These are phyloP conservation scores for Labeo catla DNA, from an alignment of 2,113 vertebrate species.

Conservation along the genomic window DNA sequence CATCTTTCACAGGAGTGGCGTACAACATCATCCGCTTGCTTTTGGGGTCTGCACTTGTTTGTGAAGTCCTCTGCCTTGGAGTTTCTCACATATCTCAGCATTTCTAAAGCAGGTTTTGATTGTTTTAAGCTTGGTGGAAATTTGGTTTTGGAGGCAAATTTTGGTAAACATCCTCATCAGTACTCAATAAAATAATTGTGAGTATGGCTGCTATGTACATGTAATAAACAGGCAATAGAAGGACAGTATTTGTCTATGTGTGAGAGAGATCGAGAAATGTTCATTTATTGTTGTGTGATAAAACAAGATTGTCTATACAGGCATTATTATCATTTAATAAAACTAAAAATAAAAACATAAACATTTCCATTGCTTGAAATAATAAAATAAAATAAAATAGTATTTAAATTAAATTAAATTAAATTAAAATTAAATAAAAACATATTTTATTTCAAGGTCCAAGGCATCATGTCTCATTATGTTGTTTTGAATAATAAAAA, in stretches of 20 bases:
- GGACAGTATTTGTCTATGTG: background rate
- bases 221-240: background rate
- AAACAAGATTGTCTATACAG: background rate
- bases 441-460: no score
- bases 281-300: background rate
- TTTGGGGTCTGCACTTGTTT: background rate
- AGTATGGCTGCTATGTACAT: background rate
- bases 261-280: background rate
- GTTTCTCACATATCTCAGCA: background rate
- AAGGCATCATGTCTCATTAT: no score
- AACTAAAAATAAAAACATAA: background rate
- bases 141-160: background rate
- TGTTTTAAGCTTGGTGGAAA: background rate
- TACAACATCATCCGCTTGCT: constrained; percentile 42
- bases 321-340: background rate
- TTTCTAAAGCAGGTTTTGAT: background rate
- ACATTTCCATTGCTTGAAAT: background rate
- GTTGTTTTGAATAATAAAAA: no score
- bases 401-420: no score
- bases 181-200: background rate
- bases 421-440: no score
- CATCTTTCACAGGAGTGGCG: constrained; percentile 56
- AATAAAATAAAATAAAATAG: background rate
- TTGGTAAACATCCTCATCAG: background rate
- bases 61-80: background rate